phyloP scores from a whole-genome alignment of 1,140 invertebrate genomes.

The Rhysida immarginata region DNA sequence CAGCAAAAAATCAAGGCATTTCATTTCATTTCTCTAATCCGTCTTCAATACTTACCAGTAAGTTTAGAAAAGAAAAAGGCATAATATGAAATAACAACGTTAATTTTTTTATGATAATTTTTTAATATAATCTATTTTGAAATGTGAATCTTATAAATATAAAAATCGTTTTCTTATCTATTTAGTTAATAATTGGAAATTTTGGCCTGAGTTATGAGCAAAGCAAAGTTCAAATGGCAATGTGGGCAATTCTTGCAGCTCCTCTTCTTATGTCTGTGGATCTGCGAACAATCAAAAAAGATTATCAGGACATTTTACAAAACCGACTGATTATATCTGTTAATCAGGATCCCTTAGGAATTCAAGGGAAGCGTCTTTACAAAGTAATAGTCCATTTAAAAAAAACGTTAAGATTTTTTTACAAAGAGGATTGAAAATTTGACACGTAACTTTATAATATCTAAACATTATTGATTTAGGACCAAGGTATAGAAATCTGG shows the following conservation, averaged over 20 bases:
- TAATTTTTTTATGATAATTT: too few relatives aligned
- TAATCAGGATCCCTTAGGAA: conserved; percentile 28
- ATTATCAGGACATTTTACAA: conserved; percentile 24
- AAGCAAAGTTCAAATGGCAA: conserved; percentile 29
- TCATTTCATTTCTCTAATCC: too few relatives aligned
- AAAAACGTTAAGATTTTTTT: neutral
- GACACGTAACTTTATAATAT: neutral
- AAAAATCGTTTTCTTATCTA: neutral
- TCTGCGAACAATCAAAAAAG: conserved; percentile 22
- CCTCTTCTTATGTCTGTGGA: conserved; percentile 34
- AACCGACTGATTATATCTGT: conserved; percentile 27
- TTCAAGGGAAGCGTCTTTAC: conserved; percentile 29
- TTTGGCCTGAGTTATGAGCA: conserved; percentile 27
- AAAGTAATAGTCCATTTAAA: conserved; percentile 11
- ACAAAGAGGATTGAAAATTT: neutral
- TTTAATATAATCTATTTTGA: too few relatives aligned
- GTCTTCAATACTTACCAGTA: too few relatives aligned
- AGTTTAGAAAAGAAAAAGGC: too few relatives aligned
- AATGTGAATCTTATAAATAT: too few relatives aligned
- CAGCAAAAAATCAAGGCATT: too few relatives aligned
- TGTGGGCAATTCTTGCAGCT: conserved; percentile 32
- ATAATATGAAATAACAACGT: neutral
- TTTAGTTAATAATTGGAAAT: conserved; percentile 28
- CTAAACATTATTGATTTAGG: conserved; percentile 32
- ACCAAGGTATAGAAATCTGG: conserved; percentile 84